Evolutionary conservation across 1,140 invertebrate genomes (phyloP).

Genomic region (Alviniconcha marisindica): DNA sequence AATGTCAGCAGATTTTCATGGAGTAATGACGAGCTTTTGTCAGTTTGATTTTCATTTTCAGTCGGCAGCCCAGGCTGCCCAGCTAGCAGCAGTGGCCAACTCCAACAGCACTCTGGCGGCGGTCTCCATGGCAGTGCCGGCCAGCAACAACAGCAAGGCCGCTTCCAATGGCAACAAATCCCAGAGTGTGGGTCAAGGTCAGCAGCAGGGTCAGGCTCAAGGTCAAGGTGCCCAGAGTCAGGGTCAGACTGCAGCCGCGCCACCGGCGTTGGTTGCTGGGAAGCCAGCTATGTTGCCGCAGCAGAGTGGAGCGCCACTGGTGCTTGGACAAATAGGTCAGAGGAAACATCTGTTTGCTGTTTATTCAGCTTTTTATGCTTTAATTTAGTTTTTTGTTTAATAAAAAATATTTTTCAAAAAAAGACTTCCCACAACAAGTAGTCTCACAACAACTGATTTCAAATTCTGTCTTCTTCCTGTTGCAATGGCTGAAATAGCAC

Average conservation of each 20-base stretch:
- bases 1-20: background rate
- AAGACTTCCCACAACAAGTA: too few relatives aligned
- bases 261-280: conserved; percentile 58
- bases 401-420: too few relatives aligned
- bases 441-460: too few relatives aligned
- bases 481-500: too few relatives aligned
- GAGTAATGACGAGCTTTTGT: too few relatives aligned
- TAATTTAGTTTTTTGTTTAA: too few relatives aligned
- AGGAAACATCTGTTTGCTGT: too few relatives aligned
- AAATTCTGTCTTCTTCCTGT: too few relatives aligned
- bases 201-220: conserved; percentile 43
- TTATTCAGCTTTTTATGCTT: too few relatives aligned
- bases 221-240: conserved; percentile 45
- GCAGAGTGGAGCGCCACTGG: conserved; percentile 56
- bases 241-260: conserved; percentile 33
- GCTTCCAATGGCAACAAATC: conserved; percentile 41
- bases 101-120: conserved; percentile 30
- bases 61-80: conserved; percentile 3
- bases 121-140: conserved; percentile 43
- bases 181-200: conserved; percentile 32
- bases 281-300: conserved; percentile 64
- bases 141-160: conserved; percentile 33
- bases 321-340: conserved; percentile 65
- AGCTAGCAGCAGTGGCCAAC: conserved; percentile 32
- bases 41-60: background rate